Evolutionary conservation across 1,140 invertebrate species (phyloP), one percentile per base, ranked within the genome.

Genomic region (Spodoptera frugiperda): DNA sequence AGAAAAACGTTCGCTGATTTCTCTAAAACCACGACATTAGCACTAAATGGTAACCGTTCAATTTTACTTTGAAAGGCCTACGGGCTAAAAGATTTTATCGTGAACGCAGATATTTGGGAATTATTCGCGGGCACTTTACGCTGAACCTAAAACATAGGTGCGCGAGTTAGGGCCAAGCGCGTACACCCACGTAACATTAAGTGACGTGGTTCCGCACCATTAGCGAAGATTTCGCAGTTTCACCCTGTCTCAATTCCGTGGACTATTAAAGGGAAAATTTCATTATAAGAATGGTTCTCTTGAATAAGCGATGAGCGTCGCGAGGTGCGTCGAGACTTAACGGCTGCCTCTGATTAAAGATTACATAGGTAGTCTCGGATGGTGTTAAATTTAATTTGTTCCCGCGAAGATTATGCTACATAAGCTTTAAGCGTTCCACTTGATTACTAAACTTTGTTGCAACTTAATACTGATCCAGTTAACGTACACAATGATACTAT

Each of bases 251-350:
- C 87, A 86, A 88, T 91, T 84, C 84, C 76, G 83, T 77, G 81
- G 83, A 84, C 84, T 87, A 87, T 88, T 89, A 89, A 82, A 83
- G 81, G 80, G 83, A 82, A 86, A 86, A 89, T 91, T 89, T 87
- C 83, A 89, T 89, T 88, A 89, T 85, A 89, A 86, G 86, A 89
- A 87, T 88, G 82, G 84, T 76, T 76, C 74, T 78, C 79, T 77
- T 80, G 82, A 89, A 86, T 88, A 87, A 89, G 82, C 87, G 82
- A 87, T 84, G 82, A 85, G 84, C 63, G 78, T 57, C 80, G 77
- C 82, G 75, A 84, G 79, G 73, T 79, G 53, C 59, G 67, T 67
- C 57, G 54, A 80, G 74, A 78, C 79, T 86, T 83, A 81, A 83
- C 75, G 73, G 77, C 79, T 49, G 59, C 44, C 74, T 70, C 78